phyloP scores from a whole-genome alignment of 2,797 vertebrate species.

The Heterohyrax brucei region DNA sequence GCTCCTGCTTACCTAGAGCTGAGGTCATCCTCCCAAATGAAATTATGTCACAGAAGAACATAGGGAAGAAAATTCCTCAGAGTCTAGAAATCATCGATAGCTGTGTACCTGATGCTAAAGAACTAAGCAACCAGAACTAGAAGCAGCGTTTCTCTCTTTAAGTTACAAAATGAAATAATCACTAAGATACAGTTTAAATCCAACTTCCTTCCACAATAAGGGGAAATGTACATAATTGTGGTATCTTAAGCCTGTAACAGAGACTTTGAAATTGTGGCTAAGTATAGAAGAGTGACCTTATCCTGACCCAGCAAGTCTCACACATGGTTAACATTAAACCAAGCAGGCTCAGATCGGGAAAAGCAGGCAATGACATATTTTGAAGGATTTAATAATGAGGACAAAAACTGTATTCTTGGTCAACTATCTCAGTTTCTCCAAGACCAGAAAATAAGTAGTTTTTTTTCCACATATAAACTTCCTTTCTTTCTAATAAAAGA shows the following conservation, averaged over 20 bases:
- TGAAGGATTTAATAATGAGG: slow-evolving; percentile 79
- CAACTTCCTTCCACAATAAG: slow-evolving; percentile 68
- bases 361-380: slow-evolving; percentile 81
- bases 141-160: neutral
- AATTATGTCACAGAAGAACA: slow-evolving; percentile 56
- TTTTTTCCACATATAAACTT: slow-evolving; percentile 70
- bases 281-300: slow-evolving; percentile 72
- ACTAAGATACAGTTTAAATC: slow-evolving; percentile 73
- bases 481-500: slow-evolving; percentile 78
- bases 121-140: neutral
- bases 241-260: slow-evolving; percentile 76
- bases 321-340: slow-evolving; percentile 80
- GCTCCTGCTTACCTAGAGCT: neutral
- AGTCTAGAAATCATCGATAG: slow-evolving; percentile 52
- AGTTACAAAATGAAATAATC: slow-evolving; percentile 71
- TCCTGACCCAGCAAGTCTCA: slow-evolving; percentile 67
- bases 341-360: slow-evolving; percentile 81
- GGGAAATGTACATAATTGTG: slow-evolving; percentile 75
- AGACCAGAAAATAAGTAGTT: slow-evolving; percentile 73
- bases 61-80: neutral
- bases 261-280: slow-evolving; percentile 77
- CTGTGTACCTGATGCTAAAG: slow-evolving; percentile 59
- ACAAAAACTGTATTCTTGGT: slow-evolving; percentile 77
- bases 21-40: neutral
- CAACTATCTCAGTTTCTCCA: slow-evolving; percentile 84